Evolutionary conservation across 2,797 vertebrate genomes (phyloP), one percentile per base, ranked within the genome.

Genomic region (Distichodus sexfasciatus): DNA sequence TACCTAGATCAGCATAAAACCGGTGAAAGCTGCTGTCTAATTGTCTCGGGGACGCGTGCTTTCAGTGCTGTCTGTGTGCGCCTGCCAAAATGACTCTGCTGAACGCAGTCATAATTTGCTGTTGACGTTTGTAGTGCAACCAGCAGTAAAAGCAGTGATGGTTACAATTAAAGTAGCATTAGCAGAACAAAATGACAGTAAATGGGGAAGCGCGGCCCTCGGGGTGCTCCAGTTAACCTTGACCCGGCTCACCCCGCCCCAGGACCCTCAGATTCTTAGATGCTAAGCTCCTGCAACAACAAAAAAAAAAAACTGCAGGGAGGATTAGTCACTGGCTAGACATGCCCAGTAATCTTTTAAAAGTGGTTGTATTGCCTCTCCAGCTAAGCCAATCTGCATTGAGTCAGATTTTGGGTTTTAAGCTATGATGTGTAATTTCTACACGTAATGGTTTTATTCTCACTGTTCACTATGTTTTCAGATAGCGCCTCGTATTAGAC

Each of bases 51-150:
- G 58, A 73, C 19, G n/a, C n/a, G 40, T 23, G 46, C 67, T 67
- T 76, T 67, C 61, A 67, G 44, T 54, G 69, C 69, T 60, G 26
- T 76, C 40, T 57, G 35, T 68, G 53, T 68, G 57, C 57, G 48
- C 47, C 33, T 31, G 65, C 46, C 53, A 54, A 57, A 69, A 78
- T 75, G 17, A 76, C 55, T 75, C 74, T 59, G 72, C 29, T 54
- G 57, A 73, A 44, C 55, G 57, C 38, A 61, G 23, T 62, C 55
- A 72, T 71, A 65, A 80, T 71, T 74, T 68, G 60, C 57, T 63
- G 67, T 71, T 74, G 77, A 75, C 48, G 26, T 78, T 76, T 79
- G 76, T 79, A 69, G 64, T 59, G 57, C 74, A 53, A 60, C 29
- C 44, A 33, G 62, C 67, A 71, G 51, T 77, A 77, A 69, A 70